Percentiles rank a stretch among this genome's conserved stretches.
These are phyloP conservation scores for Catostylus mosaicus DNA, from an alignment of 30 jellyfish, hydroid and myxozoan species.

Conservation along the genomic window DNA sequence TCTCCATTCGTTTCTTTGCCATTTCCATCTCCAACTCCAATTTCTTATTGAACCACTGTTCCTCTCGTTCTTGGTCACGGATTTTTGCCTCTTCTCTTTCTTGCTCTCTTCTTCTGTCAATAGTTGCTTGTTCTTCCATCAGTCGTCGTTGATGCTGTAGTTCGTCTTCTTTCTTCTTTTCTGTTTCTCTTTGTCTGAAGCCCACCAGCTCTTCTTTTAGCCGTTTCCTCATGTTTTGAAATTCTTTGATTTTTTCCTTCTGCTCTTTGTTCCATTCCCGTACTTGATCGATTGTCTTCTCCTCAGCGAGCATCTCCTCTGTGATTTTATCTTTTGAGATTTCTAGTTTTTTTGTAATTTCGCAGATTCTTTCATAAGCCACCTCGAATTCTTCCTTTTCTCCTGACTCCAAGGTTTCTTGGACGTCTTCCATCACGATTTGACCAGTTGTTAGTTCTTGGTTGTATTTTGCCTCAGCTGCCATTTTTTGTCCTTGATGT, in stretches of 20 bases:
- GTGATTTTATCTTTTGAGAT: slow-evolving; percentile 25
- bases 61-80: slow-evolving; percentile 52
- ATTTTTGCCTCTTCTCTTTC: slow-evolving; percentile 50
- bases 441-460: slow-evolving; percentile 45
- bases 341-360: slow-evolving; percentile 28
- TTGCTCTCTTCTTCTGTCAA: slow-evolving; percentile 42
- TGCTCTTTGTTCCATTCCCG: slow-evolving; percentile 59
- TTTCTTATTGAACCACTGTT: slow-evolving; percentile 15
- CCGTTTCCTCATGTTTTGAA: slow-evolving; percentile 36
- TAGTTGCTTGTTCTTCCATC: too few species aligned
- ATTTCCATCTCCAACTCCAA: slow-evolving; percentile 29
- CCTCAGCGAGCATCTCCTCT: slow-evolving; percentile 36
- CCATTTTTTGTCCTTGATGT: slow-evolving; percentile 33
- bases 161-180: slow-evolving; percentile 35
- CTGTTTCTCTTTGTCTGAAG: too few species aligned
- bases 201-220: slow-evolving; percentile 51
- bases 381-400: slow-evolving; percentile 62
- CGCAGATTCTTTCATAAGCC: slow-evolving; percentile 36
- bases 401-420: slow-evolving; percentile 38
- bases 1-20: slow-evolving; percentile 12
- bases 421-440: slow-evolving; percentile 25
- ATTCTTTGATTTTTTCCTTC: slow-evolving; percentile 38
- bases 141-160: slow-evolving; percentile 58
- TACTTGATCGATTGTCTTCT: slow-evolving; percentile 39
- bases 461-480: slow-evolving; percentile 47